Conservation (phyloP, 2,113 vertebrate species). For the Ophthalmolycus amberensis region DNA sequence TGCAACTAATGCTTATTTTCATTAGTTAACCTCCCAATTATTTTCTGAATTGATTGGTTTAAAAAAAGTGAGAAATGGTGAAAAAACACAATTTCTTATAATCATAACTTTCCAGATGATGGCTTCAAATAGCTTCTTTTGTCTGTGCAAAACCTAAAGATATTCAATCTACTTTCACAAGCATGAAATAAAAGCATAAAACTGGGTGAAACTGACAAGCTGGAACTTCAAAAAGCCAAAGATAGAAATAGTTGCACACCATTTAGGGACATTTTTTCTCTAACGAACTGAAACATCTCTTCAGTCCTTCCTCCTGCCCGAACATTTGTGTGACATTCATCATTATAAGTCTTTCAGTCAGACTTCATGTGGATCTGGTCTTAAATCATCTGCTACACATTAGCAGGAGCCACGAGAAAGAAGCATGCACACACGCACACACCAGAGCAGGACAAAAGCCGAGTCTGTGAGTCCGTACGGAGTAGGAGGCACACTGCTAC, state of each 20-base stretch:
- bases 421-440: slow-evolving; percentile 31
- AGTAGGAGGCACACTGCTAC: slow-evolving; percentile 74
- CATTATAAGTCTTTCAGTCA: slow-evolving; percentile 68
- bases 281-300: slow-evolving; percentile 6
- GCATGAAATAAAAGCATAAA: neutral
- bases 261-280: neutral
- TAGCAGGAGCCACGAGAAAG: slow-evolving; percentile 67
- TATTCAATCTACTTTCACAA: neutral
- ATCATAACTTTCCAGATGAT: neutral
- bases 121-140: neutral
- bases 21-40: neutral
- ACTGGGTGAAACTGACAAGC: neutral
- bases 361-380: slow-evolving; percentile 58
- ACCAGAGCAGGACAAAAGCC: slow-evolving; percentile 67
- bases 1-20: neutral
- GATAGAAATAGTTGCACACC: neutral
- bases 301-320: slow-evolving; percentile 35
- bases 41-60: neutral
- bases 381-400: slow-evolving; percentile 82
- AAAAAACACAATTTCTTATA: neutral
- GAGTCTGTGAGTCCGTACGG: slow-evolving; percentile 63
- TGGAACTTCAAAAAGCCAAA: neutral
- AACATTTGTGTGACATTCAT: slow-evolving; percentile 72
- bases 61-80: neutral
- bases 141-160: neutral